Conservation (phyloP, 2,888 invertebrate genomes). For the Scaptomyza caliginosa region DNA sequence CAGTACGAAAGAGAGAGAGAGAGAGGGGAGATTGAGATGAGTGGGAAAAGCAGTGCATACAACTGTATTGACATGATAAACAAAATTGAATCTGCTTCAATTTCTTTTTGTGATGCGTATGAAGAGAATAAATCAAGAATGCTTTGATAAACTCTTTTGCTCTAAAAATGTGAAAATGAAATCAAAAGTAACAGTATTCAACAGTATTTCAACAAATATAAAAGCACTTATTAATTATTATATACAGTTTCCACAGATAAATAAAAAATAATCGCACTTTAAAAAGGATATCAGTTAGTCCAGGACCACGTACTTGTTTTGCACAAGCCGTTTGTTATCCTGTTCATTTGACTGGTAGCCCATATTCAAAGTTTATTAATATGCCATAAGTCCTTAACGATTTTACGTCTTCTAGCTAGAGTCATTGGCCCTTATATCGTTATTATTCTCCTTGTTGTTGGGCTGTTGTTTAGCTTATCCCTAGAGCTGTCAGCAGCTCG, state of each 20-base stretch:
- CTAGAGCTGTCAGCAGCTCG: conserved; percentile 26
- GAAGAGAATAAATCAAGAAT: neutral
- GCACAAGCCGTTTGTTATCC: neutral
- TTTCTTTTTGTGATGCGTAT: neutral
- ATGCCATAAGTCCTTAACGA: conserved; percentile 12
- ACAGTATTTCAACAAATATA: neutral
- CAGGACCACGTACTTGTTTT: neutral
- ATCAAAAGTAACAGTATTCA: neutral
- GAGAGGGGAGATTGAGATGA: neutral
- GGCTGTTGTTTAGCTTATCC: conserved; percentile 15
- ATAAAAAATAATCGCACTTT: too few species aligned
- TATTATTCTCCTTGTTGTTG: neutral
- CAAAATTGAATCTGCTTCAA: conserved; percentile 38
- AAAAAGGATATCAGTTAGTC: neutral
- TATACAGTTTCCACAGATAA: too few species aligned
- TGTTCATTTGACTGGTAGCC: neutral
- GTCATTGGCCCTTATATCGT: conserved; percentile 6
- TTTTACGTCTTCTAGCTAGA: neutral
- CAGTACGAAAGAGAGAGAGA: neutral
- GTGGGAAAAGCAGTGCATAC: conserved; percentile 10
- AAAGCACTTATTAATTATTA: neutral
- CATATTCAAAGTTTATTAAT: conserved; percentile 31
- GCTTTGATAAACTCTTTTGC: neutral
- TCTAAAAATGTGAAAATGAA: neutral
- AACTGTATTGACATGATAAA: conserved; percentile 57